These are phyloP conservation scores for Parnassius apollo DNA, from an alignment of 2,888 invertebrate species.

Conservation along the genomic window DNA sequence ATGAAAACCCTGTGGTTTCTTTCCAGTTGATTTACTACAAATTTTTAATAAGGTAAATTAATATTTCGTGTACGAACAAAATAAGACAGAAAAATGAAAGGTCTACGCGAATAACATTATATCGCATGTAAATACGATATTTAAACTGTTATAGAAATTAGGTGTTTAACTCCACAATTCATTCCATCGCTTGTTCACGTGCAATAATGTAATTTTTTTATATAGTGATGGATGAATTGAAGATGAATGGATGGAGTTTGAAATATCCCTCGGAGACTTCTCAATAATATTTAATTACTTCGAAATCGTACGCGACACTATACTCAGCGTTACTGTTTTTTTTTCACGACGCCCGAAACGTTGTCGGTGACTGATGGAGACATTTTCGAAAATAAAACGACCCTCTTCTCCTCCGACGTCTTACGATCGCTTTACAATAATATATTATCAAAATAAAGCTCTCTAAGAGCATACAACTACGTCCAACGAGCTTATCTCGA, in stretches of 20 bases:
- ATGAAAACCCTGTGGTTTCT: background rate
- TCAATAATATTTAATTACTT: conserved; percentile 66
- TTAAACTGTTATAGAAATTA: conserved; percentile 1
- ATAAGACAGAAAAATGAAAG: too few relatives aligned
- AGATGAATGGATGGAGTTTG: conserved; percentile 18
- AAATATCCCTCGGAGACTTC: conserved; percentile 48
- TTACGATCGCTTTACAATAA: conserved; percentile 68
- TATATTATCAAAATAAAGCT: conserved; percentile 72
- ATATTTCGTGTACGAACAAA: too few relatives aligned
- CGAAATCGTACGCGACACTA: conserved; percentile 61
- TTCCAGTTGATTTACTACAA: background rate
- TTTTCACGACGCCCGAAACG: conserved; percentile 51
- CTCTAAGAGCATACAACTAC: conserved; percentile 46
- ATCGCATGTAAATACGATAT: too few relatives aligned
- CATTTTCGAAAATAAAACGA: conserved; percentile 78
- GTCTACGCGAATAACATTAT: too few relatives aligned
- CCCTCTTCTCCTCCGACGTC: conserved; percentile 57
- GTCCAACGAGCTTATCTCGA: conserved; percentile 57
- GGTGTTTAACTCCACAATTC: conserved; percentile 39
- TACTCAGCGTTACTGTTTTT: conserved; percentile 60
- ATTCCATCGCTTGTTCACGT: conserved; percentile 40
- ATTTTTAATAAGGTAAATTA: background rate
- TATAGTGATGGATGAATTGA: too few relatives aligned
- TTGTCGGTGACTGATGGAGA: conserved; percentile 76
- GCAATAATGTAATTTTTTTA: conserved; percentile 45